Percentiles rank a stretch among this genome's conserved stretches.
phyloP scores from a whole-genome alignment of 1,140 invertebrate species.

The Lordiphosa clarofinis region DNA sequence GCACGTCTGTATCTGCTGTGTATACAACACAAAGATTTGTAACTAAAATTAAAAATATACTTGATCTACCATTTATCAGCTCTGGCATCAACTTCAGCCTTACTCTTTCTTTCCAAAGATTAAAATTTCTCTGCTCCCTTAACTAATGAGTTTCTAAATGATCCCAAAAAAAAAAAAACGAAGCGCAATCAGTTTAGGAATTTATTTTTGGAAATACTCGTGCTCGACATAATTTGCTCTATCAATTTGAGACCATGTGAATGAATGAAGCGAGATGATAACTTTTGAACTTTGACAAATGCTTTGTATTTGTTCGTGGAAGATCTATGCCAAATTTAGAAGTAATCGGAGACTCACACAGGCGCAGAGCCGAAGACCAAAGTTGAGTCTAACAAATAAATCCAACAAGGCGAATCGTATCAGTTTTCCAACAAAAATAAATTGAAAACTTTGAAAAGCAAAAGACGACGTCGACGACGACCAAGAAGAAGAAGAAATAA shows the following conservation, averaged over 20 bases:
- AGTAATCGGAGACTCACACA: constrained; percentile 2
- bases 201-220: no score
- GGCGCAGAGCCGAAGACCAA: constrained; percentile 2
- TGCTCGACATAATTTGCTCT: neutral
- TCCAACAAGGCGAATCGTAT: constrained; percentile 22
- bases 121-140: no score
- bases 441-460: constrained; percentile 49
- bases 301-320: no score
- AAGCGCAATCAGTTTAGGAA: no score
- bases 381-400: constrained; percentile 19
- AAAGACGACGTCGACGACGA: constrained; percentile 24
- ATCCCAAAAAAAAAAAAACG: no score
- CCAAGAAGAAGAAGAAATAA: constrained; percentile 14
- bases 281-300: constrained; percentile 24
- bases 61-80: no score
- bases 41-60: no score
- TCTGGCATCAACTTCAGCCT: no score
- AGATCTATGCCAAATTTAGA: constrained; percentile 5
- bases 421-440: constrained; percentile 43
- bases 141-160: no score
- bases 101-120: no score
- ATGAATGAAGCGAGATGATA: constrained; percentile 14
- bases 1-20: no score
- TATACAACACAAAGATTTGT: no score
- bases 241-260: constrained; percentile 8